Conservation (phyloP, 2,113 vertebrate genomes). For the Vidua macroura region DNA sequence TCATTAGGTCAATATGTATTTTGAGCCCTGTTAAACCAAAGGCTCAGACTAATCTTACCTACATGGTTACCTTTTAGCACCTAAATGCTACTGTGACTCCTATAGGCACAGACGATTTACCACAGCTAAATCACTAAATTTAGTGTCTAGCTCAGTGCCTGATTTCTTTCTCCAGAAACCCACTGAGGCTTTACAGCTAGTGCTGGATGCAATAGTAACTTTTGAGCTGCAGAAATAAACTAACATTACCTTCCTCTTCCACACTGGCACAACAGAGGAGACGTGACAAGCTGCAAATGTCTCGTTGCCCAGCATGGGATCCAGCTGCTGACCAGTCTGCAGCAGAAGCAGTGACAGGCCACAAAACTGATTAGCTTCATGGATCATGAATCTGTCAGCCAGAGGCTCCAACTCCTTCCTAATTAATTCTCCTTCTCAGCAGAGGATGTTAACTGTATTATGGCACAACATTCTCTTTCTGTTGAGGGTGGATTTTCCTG, state of each 20-base stretch:
- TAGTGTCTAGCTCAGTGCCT: not conserved
- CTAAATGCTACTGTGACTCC: not conserved
- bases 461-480: not conserved
- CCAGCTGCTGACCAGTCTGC: not conserved
- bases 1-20: not conserved
- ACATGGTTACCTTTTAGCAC: not conserved
- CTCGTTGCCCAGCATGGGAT: not conserved
- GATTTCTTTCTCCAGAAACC: not conserved
- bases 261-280: not conserved
- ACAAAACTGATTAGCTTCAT: conserved; percentile 6
- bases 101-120: not conserved
- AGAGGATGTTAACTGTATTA: not conserved
- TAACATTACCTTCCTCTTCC: not conserved
- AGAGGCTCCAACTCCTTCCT: conserved; percentile 25
- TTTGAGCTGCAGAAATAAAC: not conserved
- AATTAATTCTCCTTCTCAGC: conserved; percentile 31
- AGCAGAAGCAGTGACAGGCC: not conserved
- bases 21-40: not conserved
- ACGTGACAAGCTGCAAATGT: not conserved
- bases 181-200: not conserved
- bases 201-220: not conserved
- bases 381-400: conserved; percentile 18
- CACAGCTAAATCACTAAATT: not conserved
- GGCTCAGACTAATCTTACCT: not conserved
- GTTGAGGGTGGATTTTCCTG: not conserved